phyloP scores from a whole-genome alignment of 2,113 vertebrate species.

The Mus musculus region DNA sequence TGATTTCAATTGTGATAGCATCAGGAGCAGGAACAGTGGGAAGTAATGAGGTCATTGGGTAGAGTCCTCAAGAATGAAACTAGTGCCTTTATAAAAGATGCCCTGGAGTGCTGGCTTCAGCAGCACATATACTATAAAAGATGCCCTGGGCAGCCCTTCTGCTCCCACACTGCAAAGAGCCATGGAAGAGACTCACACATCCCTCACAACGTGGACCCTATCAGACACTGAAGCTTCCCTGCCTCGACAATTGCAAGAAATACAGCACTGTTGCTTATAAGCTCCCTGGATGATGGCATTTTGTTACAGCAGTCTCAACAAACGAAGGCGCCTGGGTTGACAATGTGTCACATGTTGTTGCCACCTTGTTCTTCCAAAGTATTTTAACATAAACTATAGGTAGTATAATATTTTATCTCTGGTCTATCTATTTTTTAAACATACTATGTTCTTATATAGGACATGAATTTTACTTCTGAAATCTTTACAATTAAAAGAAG shows the following conservation, averaged over 20 bases:
- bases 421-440: not conserved
- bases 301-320: not conserved
- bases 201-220: not conserved
- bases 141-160: not conserved
- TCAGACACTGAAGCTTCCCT: not conserved
- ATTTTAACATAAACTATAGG: constrained; percentile 21
- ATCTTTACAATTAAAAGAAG: not conserved
- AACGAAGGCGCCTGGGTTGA: not conserved
- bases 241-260: not conserved
- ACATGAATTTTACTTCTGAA: constrained; percentile 7
- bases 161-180: not conserved
- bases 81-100: not conserved
- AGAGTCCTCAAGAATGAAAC: not conserved
- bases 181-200: not conserved
- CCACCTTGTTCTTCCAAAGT: constrained; percentile 11
- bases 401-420: not conserved
- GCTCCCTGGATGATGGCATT: too few species aligned
- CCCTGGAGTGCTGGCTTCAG: not conserved
- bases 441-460: constrained; percentile 21
- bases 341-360: not conserved
- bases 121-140: not conserved
- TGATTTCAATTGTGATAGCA: not conserved
- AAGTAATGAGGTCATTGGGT: not conserved
- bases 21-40: not conserved
- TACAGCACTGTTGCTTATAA: not conserved